Base-by-base conservation (phyloP, 2,797 vertebrate species). In the Urocyon cinereoargenteus region DNA sequence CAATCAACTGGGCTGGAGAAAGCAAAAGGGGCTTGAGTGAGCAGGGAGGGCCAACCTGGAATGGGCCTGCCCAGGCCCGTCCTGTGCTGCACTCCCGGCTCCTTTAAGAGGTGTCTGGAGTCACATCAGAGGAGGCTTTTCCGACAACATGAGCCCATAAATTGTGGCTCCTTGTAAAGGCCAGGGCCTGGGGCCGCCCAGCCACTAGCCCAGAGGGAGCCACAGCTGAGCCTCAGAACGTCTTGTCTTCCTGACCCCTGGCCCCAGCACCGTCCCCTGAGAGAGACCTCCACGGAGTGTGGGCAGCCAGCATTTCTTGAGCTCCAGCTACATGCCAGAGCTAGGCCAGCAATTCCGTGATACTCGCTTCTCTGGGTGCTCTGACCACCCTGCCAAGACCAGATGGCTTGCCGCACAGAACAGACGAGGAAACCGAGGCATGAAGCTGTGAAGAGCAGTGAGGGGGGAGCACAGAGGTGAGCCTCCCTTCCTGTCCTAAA, bases 81-180 rank as follows among this genome's bases (percentile, higher is more conserved):
- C 94, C 85, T 96, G 82, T 92, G 90, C 94, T 82, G 13, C 49
- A 92, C 34, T 98, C 82, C 57, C 0, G 36, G 86, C 77, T 94
- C 1, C 79, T 78, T 98, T 97, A 83, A 96, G 93, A 96, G 83
- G 84, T 45, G 64, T 96, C 95, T 94, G 78, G 96, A 97, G 95
- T 93, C 73, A 72, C 84, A 95, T 95, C 62, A 96, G 97, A 92
- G 78, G 85, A 97, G 12, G 0, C 93, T 72, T 98, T 98, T 87
- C 73, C 68, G 14, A 49, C 3, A 13, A n/a, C 4, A 16, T n/a
- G 34, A 82, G 90, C 92, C 72, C 62, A 81, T 95, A 97, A 97
- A 79, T 96, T 75, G 90, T 7, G 55, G 78, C 66, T 97, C 70
- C 81, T 97, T 91, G 24, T 97, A 96, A 97, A 98, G 93, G 59